Conservation (phyloP, 2,113 vertebrate species). For the Irena cyanogastra region DNA sequence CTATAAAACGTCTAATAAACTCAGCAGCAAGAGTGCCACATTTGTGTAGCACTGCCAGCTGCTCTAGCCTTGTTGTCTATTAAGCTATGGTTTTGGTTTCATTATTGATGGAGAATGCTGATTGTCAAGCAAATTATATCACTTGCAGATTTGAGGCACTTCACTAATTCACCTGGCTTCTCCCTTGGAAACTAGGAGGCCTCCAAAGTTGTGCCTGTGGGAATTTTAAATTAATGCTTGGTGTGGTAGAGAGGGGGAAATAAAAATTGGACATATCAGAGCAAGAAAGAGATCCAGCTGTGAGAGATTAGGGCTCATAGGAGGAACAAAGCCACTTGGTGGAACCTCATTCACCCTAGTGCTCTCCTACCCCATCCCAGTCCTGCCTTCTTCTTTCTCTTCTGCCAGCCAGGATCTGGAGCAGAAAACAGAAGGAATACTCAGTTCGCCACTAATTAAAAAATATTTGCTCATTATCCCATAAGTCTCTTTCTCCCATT, state of each 20-base stretch:
- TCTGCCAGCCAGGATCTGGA: not conserved
- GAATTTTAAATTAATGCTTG: not conserved
- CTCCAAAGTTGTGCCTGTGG: not conserved
- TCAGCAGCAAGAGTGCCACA: conserved; percentile 43
- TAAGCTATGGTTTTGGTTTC: conserved; percentile 53
- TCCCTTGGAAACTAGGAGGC: not conserved
- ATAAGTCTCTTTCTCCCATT: not conserved
- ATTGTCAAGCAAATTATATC: not conserved
- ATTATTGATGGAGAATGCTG: conserved; percentile 37
- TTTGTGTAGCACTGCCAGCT: conserved; percentile 50
- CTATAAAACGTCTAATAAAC: conserved; percentile 67
- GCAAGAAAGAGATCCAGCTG: not conserved
- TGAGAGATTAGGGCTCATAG: not conserved
- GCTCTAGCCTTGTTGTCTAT: conserved; percentile 34
- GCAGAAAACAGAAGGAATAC: not conserved
- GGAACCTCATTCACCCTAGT: fast-evolving
- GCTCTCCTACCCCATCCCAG: not conserved
- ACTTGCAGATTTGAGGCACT: not conserved
- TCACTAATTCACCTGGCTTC: not conserved
- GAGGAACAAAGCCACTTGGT: not conserved
- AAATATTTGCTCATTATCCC: not conserved
- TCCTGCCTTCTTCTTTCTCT: not conserved
- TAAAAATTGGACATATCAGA: not conserved
- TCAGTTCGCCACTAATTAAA: not conserved
- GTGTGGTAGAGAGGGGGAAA: not conserved